These are phyloP conservation scores for Lophotis ruficrista DNA, from an alignment of 2,113 vertebrate species.

Conservation along the genomic window DNA sequence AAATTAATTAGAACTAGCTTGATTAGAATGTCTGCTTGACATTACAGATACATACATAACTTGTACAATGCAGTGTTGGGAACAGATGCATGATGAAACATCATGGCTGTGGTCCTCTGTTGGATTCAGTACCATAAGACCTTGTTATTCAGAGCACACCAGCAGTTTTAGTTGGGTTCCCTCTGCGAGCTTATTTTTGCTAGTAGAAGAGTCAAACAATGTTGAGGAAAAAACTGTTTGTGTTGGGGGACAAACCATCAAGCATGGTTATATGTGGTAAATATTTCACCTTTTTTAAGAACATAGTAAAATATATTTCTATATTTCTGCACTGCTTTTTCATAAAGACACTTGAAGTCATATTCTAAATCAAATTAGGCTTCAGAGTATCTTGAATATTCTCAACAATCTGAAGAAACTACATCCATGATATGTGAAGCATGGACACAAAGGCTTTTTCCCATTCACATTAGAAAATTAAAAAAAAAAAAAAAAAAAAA, in stretches of 20 bases:
- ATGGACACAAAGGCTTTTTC: background rate
- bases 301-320: background rate
- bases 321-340: background rate
- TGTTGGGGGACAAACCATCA: background rate
- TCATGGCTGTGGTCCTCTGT: background rate
- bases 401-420: background rate
- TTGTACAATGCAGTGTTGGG: background rate
- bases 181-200: background rate
- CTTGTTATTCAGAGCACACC: background rate
- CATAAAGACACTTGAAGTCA: background rate
- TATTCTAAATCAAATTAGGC: background rate
- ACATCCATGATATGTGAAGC: background rate
- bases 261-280: background rate
- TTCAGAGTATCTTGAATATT: background rate
- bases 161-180: background rate
- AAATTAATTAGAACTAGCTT: background rate
- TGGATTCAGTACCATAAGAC: background rate
- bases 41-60: background rate
- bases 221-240: background rate
- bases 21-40: background rate
- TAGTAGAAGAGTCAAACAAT: background rate
- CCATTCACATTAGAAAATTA: background rate
- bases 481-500: background rate
- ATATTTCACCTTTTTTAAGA: background rate
- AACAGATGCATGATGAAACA: background rate